These are phyloP conservation scores for Theretra japonica DNA, from an alignment of 2,888 invertebrate genomes.

Conservation along the genomic window DNA sequence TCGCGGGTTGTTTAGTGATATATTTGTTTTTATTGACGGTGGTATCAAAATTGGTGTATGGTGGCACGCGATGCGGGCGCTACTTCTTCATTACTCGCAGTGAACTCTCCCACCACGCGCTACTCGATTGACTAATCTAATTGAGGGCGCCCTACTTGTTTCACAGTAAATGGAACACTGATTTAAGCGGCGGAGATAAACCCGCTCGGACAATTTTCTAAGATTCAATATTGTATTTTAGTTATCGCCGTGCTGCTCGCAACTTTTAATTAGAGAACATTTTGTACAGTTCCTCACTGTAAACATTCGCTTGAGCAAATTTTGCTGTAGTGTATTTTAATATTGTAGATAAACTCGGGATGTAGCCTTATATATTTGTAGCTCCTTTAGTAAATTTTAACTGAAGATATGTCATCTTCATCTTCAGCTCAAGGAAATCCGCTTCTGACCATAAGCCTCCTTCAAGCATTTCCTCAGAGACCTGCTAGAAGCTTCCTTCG, in stretches of 20 bases:
- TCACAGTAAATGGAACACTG: slow-evolving; percentile 30
- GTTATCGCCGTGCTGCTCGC: slow-evolving; percentile 10
- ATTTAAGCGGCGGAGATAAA: slow-evolving; percentile 27
- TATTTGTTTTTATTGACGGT: slow-evolving; percentile 76
- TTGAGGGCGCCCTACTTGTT: slow-evolving; percentile 51
- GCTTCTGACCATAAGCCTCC: too few species aligned
- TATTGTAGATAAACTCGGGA: neutral
- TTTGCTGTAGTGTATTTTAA: neutral
- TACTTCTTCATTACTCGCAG: slow-evolving; percentile 57
- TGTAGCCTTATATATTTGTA: neutral
- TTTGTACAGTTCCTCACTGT: neutral
- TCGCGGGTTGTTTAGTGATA: slow-evolving; percentile 61
- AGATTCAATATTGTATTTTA: slow-evolving; percentile 19
- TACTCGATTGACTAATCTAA: slow-evolving; percentile 67
- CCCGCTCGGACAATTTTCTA: slow-evolving; percentile 16
- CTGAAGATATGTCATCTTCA: too few species aligned
- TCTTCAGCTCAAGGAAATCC: too few species aligned
- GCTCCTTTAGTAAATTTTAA: neutral
- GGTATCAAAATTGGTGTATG: slow-evolving; percentile 58
- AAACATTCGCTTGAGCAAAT: neutral
- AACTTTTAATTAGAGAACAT: slow-evolving; percentile 11
- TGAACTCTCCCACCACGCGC: slow-evolving; percentile 51
- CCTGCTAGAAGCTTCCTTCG: too few species aligned
- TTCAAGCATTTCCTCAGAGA: too few species aligned
- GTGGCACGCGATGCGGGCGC: slow-evolving; percentile 69